phyloP scores from a whole-genome alignment of 2,113 vertebrate genomes.

The Erinaceus europaeus region DNA sequence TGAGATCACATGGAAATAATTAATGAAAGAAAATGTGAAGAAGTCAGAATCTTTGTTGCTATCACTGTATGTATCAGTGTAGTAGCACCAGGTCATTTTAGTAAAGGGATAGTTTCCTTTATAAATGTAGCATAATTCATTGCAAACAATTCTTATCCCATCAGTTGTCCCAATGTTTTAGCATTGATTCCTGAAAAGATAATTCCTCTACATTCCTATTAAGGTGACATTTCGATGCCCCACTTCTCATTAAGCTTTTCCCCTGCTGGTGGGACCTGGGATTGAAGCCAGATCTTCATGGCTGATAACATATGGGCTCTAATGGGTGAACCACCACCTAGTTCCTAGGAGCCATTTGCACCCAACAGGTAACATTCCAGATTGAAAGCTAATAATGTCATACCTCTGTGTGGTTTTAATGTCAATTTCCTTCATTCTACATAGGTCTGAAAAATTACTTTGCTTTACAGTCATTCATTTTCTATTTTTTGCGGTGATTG shows the following conservation, averaged over 20 bases:
- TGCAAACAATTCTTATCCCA: neutral
- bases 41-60: neutral
- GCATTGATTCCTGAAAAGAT: neutral
- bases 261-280: too few species aligned
- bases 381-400: neutral
- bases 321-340: too few species aligned
- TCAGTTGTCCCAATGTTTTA: neutral
- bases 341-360: too few species aligned
- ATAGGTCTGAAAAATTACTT: neutral
- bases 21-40: neutral
- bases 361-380: too few species aligned
- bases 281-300: too few species aligned
- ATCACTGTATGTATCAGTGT: neutral
- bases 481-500: too few species aligned
- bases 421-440: neutral
- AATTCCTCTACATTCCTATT: neutral
- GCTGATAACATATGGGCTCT: too few species aligned
- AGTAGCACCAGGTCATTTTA: neutral
- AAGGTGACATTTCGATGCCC: neutral
- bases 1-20: neutral
- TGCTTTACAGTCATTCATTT: neutral
- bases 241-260: too few species aligned
- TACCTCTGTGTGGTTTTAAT: neutral
- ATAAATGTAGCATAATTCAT: neutral
- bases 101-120: conserved; percentile 9